Evolutionary conservation across 2,888 invertebrate species (phyloP).

Genomic region (Phalera bucephala): DNA sequence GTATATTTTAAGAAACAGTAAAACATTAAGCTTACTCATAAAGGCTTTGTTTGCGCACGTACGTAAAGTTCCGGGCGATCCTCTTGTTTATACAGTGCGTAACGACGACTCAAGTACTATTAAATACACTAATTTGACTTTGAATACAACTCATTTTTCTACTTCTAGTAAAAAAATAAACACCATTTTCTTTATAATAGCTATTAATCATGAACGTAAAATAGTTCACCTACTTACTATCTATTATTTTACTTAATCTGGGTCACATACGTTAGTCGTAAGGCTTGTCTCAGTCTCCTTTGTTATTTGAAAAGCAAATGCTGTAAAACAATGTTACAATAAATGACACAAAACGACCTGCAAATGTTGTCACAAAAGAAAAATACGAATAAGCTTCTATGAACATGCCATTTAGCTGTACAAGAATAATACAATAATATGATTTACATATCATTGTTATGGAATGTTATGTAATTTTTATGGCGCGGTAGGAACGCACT

Average conservation of each 20-base stretch:
- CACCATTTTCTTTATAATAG: no score
- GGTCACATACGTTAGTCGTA: no score
- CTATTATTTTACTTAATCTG: no score
- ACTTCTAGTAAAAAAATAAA: no score
- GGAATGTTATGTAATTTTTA: slow-evolving; percentile 29
- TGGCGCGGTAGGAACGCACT: slow-evolving; percentile 19
- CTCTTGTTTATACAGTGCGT: slow-evolving; percentile 1
- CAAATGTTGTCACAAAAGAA: background rate
- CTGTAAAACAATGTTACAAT: no score
- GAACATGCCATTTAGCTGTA: background rate
- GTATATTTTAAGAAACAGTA: no score
- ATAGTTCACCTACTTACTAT: no score
- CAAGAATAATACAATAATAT: slow-evolving; percentile 16
- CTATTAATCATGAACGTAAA: no score
- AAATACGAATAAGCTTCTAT: background rate
- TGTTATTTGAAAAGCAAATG: no score
- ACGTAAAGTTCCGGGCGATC: background rate
- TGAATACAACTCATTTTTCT: background rate
- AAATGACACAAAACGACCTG: no score
- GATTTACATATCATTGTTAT: slow-evolving; percentile 27
- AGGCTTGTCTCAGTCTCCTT: no score
- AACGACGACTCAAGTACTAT: background rate
- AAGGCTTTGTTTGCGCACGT: background rate
- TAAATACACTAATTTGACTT: background rate
- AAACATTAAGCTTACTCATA: slow-evolving; percentile 2